A percentile compares a stretch with the other conserved stretches of the same genome.
phyloP scores from a whole-genome alignment of 1,140 invertebrate genomes.

The Manduca sexta region DNA sequence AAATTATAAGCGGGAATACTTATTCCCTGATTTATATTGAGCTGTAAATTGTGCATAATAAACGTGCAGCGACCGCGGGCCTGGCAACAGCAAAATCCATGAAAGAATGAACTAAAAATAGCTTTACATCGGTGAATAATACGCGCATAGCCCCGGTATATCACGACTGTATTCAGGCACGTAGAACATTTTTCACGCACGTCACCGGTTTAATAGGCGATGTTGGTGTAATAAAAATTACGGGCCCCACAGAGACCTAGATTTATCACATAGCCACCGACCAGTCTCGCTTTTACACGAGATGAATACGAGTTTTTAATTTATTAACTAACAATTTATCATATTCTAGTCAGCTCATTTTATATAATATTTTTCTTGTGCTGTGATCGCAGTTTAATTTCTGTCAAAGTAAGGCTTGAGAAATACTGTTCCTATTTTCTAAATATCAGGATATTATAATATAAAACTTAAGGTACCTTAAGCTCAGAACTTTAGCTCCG shows the following conservation, averaged over 20 bases:
- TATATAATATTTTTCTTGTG: too few species aligned
- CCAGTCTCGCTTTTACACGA: neutral
- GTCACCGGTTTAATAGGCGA: slow-evolving; percentile 15
- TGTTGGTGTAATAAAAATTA: slow-evolving; percentile 22
- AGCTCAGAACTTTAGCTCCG: too few species aligned
- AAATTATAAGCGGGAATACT: slow-evolving; percentile 59
- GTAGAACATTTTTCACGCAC: slow-evolving; percentile 15
- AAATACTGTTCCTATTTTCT: too few species aligned
- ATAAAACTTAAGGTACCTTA: too few species aligned
- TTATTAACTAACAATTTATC: too few species aligned
- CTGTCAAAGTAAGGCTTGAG: too few species aligned
- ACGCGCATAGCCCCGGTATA: slow-evolving; percentile 2
- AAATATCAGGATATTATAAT: too few species aligned
- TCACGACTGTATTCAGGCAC: slow-evolving; percentile 1
- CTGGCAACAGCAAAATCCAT: neutral
- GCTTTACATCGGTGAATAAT: slow-evolving; percentile 2
- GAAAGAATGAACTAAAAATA: neutral
- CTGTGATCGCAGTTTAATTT: too few species aligned
- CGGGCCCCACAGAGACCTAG: slow-evolving; percentile 16
- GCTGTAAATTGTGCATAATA: slow-evolving; percentile 30
- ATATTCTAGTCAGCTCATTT: too few species aligned
- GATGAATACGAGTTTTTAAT: neutral
- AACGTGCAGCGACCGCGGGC: neutral
- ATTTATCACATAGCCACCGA: slow-evolving; percentile 10
- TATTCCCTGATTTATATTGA: slow-evolving; percentile 57